A percentile compares a stretch with the other conserved stretches of the same genome.
Evolutionary conservation across 2,888 invertebrate genomes (phyloP).

Genomic region (Tiliacea citrago): DNA sequence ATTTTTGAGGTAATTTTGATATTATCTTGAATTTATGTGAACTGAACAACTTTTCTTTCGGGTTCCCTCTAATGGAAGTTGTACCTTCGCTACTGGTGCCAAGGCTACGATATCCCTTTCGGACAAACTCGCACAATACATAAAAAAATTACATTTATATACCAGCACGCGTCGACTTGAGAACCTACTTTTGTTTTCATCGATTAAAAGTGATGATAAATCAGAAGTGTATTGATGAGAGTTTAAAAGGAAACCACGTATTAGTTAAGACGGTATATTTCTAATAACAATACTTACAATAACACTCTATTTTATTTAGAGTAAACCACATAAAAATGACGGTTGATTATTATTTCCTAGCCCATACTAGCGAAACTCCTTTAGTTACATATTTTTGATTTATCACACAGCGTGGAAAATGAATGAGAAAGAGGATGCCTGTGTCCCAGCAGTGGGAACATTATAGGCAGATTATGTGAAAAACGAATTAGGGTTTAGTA

Average conservation of each 20-base stretch:
- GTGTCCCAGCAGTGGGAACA: too few relatives aligned
- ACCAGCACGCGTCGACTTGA: not conserved
- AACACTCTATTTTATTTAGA: conserved; percentile 21
- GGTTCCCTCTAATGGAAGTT: too few relatives aligned
- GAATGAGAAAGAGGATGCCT: too few relatives aligned
- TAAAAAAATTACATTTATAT: too few relatives aligned
- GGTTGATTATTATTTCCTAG: conserved; percentile 19
- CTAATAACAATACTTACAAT: conserved; percentile 60
- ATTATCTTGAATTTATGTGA: too few relatives aligned
- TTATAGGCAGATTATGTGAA: too few relatives aligned
- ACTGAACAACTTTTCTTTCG: too few relatives aligned
- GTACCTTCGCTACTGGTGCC: too few relatives aligned
- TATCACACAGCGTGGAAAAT: conserved; percentile 12
- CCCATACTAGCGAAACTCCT: not conserved
- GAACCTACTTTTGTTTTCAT: not conserved
- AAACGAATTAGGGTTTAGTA: not conserved
- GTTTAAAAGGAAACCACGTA: not conserved
- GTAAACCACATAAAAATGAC: conserved; percentile 35
- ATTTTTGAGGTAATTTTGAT: too few relatives aligned
- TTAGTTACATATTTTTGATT: not conserved
- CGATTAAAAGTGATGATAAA: not conserved
- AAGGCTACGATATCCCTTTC: too few relatives aligned
- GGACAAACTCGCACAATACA: too few relatives aligned
- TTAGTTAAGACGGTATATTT: conserved; percentile 56
- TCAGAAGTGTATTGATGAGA: not conserved